phyloP scores from a whole-genome alignment of 2,797 vertebrate species.

The Peromyscus aztecus region DNA sequence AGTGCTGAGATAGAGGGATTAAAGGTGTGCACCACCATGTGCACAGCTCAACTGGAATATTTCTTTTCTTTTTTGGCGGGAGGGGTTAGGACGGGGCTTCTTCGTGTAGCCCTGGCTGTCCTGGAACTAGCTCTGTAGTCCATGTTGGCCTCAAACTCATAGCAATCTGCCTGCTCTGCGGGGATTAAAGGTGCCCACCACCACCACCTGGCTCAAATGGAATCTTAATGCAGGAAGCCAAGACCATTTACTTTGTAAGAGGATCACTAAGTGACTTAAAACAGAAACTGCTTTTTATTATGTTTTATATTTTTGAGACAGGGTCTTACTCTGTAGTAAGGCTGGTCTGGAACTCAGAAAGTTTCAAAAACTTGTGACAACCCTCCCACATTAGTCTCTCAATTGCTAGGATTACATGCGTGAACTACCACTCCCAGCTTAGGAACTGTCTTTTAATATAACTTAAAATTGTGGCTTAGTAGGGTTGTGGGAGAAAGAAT shows the following conservation, averaged over 20 bases:
- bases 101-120: neutral
- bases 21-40: neutral
- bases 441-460: conserved; percentile 34
- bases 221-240: neutral
- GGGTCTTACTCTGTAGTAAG: neutral
- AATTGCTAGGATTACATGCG: neutral
- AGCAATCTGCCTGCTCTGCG: neutral
- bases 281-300: conserved; percentile 5
- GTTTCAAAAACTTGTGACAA: neutral
- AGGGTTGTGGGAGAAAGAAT: neutral
- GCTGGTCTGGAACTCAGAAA: neutral
- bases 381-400: neutral
- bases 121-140: neutral
- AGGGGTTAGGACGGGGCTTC: neutral
- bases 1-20: neutral
- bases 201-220: neutral
- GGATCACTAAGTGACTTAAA: conserved; percentile 10
- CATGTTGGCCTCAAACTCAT: neutral
- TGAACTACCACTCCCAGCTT: neutral
- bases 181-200: neutral
- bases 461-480: neutral
- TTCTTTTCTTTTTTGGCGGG: neutral
- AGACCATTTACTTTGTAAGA: conserved; percentile 35
- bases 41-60: neutral
- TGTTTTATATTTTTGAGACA: neutral